Percentiles rank a stretch among this genome's conserved stretches.
Evolutionary conservation across 2,888 invertebrate genomes (phyloP).

Genomic region (Pristionchus fissidentatus): DNA sequence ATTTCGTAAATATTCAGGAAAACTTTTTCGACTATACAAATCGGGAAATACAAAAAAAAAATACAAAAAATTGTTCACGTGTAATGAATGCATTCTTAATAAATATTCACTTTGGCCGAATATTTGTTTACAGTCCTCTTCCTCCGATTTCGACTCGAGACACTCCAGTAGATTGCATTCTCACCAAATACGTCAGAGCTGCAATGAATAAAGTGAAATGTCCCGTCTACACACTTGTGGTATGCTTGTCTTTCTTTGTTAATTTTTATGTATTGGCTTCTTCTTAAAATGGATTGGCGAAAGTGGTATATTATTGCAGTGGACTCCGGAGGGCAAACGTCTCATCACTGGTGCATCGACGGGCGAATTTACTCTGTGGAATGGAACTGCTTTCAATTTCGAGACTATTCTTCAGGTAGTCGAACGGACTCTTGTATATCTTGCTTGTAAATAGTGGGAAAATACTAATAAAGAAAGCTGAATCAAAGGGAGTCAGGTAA

Average conservation of each 20-base stretch:
- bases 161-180: slow-evolving; percentile 94
- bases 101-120: not conserved
- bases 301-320: slow-evolving; percentile 78
- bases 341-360: slow-evolving; percentile 98
- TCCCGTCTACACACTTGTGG: slow-evolving; percentile 96
- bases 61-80: no score
- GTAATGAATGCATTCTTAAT: not conserved
- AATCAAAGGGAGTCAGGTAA: not conserved
- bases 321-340: slow-evolving; percentile 98
- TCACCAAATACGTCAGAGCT: slow-evolving; percentile 93
- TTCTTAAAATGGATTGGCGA: not conserved
- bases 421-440: not conserved
- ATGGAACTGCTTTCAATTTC: slow-evolving; percentile 99
- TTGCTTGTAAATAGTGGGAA: not conserved
- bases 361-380: slow-evolving; percentile 99
- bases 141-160: slow-evolving; percentile 94
- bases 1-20: no score
- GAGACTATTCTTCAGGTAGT: slow-evolving; percentile 97
- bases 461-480: slow-evolving; percentile 31
- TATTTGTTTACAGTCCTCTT: slow-evolving; percentile 79
- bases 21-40: no score
- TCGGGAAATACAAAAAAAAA: no score
- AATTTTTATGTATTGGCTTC: not conserved
- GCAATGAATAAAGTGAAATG: slow-evolving; percentile 99
- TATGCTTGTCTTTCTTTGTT: slow-evolving; percentile 73